Evolutionary conservation across 2,797 vertebrate species (phyloP).

Genomic region (Zonotrichia albicollis): DNA sequence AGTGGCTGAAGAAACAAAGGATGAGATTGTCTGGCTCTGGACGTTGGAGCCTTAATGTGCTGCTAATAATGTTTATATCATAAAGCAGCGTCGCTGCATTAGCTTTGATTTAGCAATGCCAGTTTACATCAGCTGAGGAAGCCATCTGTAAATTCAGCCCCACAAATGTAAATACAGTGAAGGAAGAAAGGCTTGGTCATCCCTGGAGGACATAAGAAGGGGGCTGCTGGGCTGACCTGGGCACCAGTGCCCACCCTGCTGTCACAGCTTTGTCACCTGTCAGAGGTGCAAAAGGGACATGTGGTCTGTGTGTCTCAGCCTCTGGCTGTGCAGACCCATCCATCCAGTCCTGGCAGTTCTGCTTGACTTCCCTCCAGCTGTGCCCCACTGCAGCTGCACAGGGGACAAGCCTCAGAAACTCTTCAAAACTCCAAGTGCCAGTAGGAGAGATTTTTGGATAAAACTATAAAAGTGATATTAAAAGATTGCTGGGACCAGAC

Average conservation of each 20-base stretch:
- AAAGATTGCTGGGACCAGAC: constrained; percentile 2
- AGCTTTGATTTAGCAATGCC: neutral
- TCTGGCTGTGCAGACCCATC: neutral
- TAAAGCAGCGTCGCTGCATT: neutral
- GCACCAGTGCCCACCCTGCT: neutral
- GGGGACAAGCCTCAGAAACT: neutral
- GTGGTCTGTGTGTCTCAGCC: neutral
- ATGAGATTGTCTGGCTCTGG: constrained; percentile 15
- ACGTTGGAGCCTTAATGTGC: constrained; percentile 5
- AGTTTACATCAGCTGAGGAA: constrained; percentile 10
- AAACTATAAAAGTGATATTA: neutral
- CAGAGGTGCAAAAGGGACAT: neutral
- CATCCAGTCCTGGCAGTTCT: neutral
- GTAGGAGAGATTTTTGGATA: neutral
- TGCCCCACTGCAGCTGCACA: neutral
- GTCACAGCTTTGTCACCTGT: neutral
- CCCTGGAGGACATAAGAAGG: neutral
- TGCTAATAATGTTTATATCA: constrained; percentile 17
- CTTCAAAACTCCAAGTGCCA: neutral
- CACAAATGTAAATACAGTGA: neutral
- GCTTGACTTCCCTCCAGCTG: neutral
- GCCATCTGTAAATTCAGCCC: neutral
- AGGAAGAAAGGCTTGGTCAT: neutral
- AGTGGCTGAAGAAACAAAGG: constrained; percentile 33
- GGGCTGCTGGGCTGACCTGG: neutral